These are phyloP conservation scores for Sorex fumeus DNA, from an alignment of 2,113 vertebrate genomes.

Conservation along the genomic window DNA sequence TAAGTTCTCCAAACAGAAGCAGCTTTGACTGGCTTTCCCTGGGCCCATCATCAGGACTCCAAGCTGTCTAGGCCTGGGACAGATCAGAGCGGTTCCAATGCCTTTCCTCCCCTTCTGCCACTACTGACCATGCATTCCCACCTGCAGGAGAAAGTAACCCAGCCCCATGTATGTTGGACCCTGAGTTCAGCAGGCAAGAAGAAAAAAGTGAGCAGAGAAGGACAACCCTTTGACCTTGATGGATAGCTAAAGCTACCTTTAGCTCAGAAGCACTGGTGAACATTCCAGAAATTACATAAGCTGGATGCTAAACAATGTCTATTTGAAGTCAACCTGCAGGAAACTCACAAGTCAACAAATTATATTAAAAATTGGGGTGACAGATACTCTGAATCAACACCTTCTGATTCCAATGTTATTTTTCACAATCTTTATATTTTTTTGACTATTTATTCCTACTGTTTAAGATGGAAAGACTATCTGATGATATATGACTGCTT, in stretches of 20 bases:
- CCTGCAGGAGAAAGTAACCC: background rate
- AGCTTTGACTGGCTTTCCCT: background rate
- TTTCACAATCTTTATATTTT: background rate
- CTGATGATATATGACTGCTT: rapidly evolving
- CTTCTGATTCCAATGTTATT: background rate
- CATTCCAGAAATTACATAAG: background rate
- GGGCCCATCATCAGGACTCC: rapidly evolving
- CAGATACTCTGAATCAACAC: background rate
- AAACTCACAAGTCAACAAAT: background rate
- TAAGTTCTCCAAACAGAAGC: no score
- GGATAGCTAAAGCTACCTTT: no score
- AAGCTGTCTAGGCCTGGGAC: background rate
- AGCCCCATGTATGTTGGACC: no score
- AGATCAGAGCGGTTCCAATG: background rate
- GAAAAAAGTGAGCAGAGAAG: rapidly evolving
- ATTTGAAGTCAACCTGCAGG: background rate
- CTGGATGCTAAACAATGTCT: background rate
- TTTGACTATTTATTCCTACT: no score
- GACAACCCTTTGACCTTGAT: background rate
- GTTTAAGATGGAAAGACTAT: no score
- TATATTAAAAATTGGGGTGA: constrained; percentile 1
- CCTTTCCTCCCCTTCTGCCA: background rate
- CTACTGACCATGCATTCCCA: rapidly evolving
- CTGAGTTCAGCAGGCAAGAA: background rate
- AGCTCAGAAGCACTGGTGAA: background rate